These are phyloP conservation scores for Anabacerthia variegaticeps DNA, from an alignment of 2,797 vertebrate species.

Conservation along the genomic window DNA sequence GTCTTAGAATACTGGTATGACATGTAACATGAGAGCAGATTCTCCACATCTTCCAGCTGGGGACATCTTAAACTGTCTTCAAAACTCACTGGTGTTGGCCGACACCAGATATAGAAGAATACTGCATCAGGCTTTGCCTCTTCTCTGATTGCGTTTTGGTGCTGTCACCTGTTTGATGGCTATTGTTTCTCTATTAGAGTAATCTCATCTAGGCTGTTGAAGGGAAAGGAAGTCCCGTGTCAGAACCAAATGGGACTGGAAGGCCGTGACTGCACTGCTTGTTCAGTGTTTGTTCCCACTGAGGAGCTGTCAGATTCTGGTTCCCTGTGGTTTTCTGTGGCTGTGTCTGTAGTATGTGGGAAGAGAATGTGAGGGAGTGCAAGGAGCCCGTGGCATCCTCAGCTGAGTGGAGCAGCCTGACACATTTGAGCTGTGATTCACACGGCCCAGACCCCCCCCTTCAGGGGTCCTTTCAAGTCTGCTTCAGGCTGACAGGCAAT, in stretches of 20 bases:
- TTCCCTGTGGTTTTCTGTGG: not conserved
- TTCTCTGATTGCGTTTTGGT: not conserved
- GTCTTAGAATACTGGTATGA: not conserved
- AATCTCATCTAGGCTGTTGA: not conserved
- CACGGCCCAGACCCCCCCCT: no score
- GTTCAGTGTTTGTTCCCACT: not conserved
- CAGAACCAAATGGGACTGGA: not conserved
- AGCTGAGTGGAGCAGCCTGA: not conserved
- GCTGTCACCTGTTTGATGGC: not conserved
- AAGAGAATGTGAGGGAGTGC: not conserved
- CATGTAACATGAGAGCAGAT: not conserved
- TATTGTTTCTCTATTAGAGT: not conserved
- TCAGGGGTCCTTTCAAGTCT: not conserved
- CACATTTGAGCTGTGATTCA: rapidly evolving
- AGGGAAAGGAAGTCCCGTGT: rapidly evolving
- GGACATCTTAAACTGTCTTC: not conserved
- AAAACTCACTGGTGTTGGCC: not conserved
- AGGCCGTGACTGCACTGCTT: not conserved
- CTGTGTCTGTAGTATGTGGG: not conserved
- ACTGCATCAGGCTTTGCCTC: not conserved
- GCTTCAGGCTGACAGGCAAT: not conserved
- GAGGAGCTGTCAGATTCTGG: rapidly evolving
- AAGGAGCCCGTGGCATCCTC: not conserved
- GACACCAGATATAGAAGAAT: not conserved
- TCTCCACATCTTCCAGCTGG: not conserved